Base-by-base conservation (phyloP, 2,888 invertebrate species). In the Oscheius sp. region DNA sequence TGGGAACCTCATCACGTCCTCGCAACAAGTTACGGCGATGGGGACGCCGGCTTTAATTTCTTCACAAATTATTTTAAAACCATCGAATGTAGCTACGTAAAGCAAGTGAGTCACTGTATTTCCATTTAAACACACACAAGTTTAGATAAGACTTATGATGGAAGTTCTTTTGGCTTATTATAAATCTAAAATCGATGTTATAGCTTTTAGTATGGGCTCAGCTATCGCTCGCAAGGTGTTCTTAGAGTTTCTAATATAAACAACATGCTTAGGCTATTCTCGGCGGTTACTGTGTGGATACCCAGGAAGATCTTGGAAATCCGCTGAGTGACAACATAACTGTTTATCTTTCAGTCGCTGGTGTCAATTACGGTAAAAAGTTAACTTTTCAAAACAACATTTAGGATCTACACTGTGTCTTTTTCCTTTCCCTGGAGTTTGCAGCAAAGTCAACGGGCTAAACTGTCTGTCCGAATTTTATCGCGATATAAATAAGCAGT, bases 301-400 rank as follows among this genome's bases (percentile, higher is more conserved):
- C 72, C 3, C n/a, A 69, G 1, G 69, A 69, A 55, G n/a, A 69
- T 34, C 33, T 37, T 34, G 70, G 63, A 52, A 69, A 69, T 20
- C 81, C 82, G 15, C 50, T 82, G 8, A 80, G 81, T 15, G 74
- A 81, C 71, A 71, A 78, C 17, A 69, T 82, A 23, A 76, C 79
- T 63, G 78, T 81, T 2, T 82, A 79, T 48, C 52, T 82, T 2
- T 77, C 77, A 25, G 82, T 82, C 6, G 82, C 82, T 17, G 82
- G 82, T 3, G 72, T 81, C 46, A 82, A 82, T 17, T 25, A 58
- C 15, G 58, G 58, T 58, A 33, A 20, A 4, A 10, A 2, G 37
- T 58, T 1, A 6, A 5, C 4, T 29, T 23, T 8, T 25, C 20
- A 25, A 6, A 48, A 6, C 3, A 48, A 42, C 4, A 5, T 50